Base-by-base conservation (phyloP, 2,888 invertebrate genomes). In the Ephialtes manifestator region DNA sequence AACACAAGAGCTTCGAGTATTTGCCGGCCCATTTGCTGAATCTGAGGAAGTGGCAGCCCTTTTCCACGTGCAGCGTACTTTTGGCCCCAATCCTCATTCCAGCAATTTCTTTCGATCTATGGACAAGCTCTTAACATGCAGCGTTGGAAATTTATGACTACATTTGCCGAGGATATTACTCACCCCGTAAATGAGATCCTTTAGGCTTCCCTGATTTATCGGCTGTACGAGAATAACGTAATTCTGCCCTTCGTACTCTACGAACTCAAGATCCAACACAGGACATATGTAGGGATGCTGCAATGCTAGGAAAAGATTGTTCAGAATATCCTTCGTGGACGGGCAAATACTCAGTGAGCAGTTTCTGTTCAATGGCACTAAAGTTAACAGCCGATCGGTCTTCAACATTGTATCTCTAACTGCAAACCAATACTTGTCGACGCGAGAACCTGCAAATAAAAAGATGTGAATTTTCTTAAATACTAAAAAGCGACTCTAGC, bases 251-350 rank as follows among this genome's bases (percentile, higher is more conserved):
- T 94, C 93, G 81, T 94, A 94, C 82, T 95, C 94, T 58, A 94
- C 91, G 92, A 98, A 96, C 91, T 98, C 98, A 87, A 98, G 95
- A 92, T 98, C 98, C 89, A 98, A 95, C 35, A 98, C 97, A 0
- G 98, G 98, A 94, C 97, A 98, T 88, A 99, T 97, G 93, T 98
- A 98, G 0, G 99, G 98, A 94, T 99, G 98, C 93, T 98, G 98
- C 58, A 98, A 95, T 11, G 97, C 97, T 75, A 97, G 96, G 92
- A 98, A 97, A 88, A 98, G 95, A 92, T 98, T 97, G 94, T 97
- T 95, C 58, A 98, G 95, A 53, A 96, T 95, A 51, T 95, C 95
- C 77, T 96, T 95, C 0, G 97, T 97, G 48, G 96, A 94, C 28
- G 96, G 95, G 81, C 95, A 95, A 87, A 96, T 96, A 88, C 96